Percentiles rank a stretch among this genome's conserved stretches.
These are phyloP conservation scores for Lasioglossum vierecki DNA, from an alignment of 2,888 invertebrate species.

Conservation along the genomic window DNA sequence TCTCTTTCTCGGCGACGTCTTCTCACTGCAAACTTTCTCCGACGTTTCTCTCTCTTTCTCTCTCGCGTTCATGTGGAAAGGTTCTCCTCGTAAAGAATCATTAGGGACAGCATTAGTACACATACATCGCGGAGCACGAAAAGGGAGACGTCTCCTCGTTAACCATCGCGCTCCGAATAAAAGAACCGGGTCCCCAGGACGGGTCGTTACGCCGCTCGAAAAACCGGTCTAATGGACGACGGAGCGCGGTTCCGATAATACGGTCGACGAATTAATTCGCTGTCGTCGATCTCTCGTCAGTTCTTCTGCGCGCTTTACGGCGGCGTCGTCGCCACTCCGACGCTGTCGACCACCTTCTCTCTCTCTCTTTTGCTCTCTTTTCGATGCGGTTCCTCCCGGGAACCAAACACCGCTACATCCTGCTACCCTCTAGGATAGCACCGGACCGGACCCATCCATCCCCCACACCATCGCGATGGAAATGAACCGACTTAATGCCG, in stretches of 20 bases:
- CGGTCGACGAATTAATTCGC: conserved; percentile 64
- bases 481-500: conserved; percentile 43
- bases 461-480: conserved; percentile 25
- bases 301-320: conserved; percentile 42
- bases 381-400: not conserved
- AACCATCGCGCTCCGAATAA: conserved; percentile 59
- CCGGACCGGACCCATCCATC: not conserved
- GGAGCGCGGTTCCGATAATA: conserved; percentile 68
- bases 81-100: conserved; percentile 59
- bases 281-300: conserved; percentile 48
- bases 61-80: not conserved
- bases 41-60: not conserved
- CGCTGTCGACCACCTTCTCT: not conserved
- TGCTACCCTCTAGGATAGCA: not conserved
- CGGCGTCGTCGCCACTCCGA: conserved; percentile 21
- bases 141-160: conserved; percentile 64
- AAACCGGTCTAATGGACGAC: conserved; percentile 69
- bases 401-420: not conserved
- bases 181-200: conserved; percentile 40
- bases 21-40: conserved; percentile 24
- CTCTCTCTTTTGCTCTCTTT: not conserved
- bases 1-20: not conserved
- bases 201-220: conserved; percentile 62
- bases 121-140: conserved; percentile 56
- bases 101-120: conserved; percentile 66